Conservation (phyloP, 2,888 invertebrate genomes). For the Pseudanteris insignis region DNA sequence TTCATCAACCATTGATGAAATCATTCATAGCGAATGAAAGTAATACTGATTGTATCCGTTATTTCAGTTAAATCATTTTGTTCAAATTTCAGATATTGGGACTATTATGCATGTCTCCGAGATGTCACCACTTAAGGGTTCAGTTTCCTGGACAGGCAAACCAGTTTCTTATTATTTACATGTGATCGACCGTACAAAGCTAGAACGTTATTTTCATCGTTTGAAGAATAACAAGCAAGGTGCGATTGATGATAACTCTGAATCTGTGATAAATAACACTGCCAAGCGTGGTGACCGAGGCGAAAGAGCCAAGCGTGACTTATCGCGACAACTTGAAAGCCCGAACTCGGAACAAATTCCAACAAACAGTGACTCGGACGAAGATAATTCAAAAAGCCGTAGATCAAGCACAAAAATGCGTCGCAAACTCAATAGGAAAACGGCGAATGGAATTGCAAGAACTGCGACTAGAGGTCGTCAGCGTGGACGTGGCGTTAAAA, state of each 20-base stretch:
- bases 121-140: conserved; percentile 92
- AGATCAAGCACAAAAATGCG: conserved; percentile 60
- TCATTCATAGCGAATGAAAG: no score
- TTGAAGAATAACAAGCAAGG: conserved; percentile 77
- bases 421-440: conserved; percentile 58
- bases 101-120: conserved; percentile 99
- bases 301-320: conserved; percentile 69
- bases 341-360: conserved; percentile 63
- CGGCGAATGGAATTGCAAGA: conserved; percentile 54
- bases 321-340: conserved; percentile 68
- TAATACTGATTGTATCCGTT: no score
- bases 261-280: conserved; percentile 67
- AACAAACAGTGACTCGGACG: conserved; percentile 63
- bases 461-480: conserved; percentile 57
- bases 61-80: background rate
- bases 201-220: conserved; percentile 95
- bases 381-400: conserved; percentile 56
- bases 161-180: conserved; percentile 99
- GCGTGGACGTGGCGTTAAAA: conserved; percentile 72
- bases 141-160: conserved; percentile 99
- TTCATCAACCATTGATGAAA: no score
- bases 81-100: conserved; percentile 82
- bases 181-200: conserved; percentile 95
- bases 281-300: conserved; percentile 63
- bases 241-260: conserved; percentile 61